Evolutionary conservation across 2,113 vertebrate genomes (phyloP), one percentile per base, ranked within the genome.

Genomic region (Cynoglossus semilaevis): DNA sequence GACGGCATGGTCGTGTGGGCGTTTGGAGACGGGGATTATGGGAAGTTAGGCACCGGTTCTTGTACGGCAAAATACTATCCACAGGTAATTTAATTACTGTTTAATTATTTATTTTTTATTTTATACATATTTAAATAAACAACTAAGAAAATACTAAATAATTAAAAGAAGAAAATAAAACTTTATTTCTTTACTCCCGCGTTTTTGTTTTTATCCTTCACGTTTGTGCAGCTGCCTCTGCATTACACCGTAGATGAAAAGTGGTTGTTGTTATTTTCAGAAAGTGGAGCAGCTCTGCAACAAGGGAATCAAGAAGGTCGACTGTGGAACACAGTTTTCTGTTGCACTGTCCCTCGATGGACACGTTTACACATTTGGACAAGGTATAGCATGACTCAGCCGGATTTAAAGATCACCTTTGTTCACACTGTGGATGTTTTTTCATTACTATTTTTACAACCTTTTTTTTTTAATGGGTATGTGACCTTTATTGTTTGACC

Each of bases 21-120:
- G 1, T 93, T 93, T 41, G 92, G 92, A 75, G 92, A 93, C 47
- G 92, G 92, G 9, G 91, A 93, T 76, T 90, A 91, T 70, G 92
- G 92, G 7, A 93, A 93, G 83, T 55, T 93, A 46, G 92, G 92
- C 15, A 89, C 87, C 0, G 90, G 91, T 60, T 88, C 87, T 9
- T 92, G 89, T 18, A 92, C 88, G 29, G 89, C 91, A 1, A 93
- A 93, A 61, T 93, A 88, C 61, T 91, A 90, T 60, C 92, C 92
- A 58, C 91, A 92, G 87, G 92, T 92, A 80, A 56, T 15, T 38
- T n/a, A n/a, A n/a, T n/a, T n/a, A n/a, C 35, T 8, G 41, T 46
- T 60, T 38, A 29, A 29, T 29, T 6, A 29, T 29, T 29, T 29
- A 29, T 29, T 29, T 29, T 29, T 29, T 29, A n/a, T 29, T 29